Evolutionary conservation across 2,797 vertebrate species (phyloP).

Genomic region (Anomalospiza imberbis): DNA sequence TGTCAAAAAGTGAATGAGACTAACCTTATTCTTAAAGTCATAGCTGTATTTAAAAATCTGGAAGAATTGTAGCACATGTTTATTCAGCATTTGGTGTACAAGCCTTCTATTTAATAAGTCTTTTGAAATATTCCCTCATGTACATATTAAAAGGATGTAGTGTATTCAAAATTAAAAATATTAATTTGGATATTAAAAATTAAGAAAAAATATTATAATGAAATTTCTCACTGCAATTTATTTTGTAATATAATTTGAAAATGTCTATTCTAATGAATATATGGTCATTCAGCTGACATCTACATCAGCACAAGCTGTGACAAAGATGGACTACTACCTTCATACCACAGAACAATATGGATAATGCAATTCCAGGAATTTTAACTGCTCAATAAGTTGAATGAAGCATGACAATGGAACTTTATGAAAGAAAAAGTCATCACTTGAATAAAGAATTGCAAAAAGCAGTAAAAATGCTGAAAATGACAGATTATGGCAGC

Average conservation of each 20-base stretch:
- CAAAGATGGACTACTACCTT: neutral
- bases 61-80: neutral
- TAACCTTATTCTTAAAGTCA: neutral
- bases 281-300: neutral
- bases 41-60: neutral
- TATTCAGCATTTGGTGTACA: neutral
- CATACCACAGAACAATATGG: neutral
- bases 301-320: neutral
- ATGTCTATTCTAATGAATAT: neutral
- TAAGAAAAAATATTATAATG: neutral
- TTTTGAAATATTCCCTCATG: neutral
- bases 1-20: neutral
- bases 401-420: neutral
- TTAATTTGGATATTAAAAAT: neutral
- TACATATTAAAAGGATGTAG: neutral
- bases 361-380: neutral
- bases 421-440: neutral
- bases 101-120: fast-evolving
- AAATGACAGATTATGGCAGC: neutral
- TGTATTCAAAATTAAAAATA: neutral
- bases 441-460: neutral
- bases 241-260: neutral
- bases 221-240: neutral
- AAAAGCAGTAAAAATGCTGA: neutral
- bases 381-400: neutral